Evolutionary conservation across 2,888 invertebrate species (phyloP).

Genomic region (Biston stratarius): DNA sequence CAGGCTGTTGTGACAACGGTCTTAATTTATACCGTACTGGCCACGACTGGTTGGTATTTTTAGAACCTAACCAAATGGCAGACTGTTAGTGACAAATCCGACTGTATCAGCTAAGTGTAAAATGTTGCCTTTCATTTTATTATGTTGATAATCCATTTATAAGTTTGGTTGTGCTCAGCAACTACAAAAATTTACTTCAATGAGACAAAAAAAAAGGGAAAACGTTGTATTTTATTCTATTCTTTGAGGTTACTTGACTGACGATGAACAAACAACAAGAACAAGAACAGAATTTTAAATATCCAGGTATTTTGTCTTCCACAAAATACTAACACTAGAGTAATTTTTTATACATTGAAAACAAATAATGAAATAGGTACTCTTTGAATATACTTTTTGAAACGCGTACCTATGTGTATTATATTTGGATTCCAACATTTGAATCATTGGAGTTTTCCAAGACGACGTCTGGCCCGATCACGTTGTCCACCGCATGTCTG

Average conservation of each 20-base stretch:
- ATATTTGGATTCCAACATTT: not conserved
- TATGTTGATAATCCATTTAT: not conserved
- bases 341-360: too few species aligned
- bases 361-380: too few species aligned
- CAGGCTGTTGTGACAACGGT: constrained; percentile 29
- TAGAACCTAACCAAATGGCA: constrained; percentile 41
- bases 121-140: not conserved
- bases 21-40: constrained; percentile 38
- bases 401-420: too few species aligned
- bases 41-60: constrained; percentile 35
- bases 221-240: too few species aligned
- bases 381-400: too few species aligned
- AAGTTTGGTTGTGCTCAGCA: not conserved
- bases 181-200: not conserved
- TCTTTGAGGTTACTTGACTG: too few species aligned
- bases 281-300: too few species aligned
- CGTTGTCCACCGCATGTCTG: constrained; percentile 53
- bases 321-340: too few species aligned
- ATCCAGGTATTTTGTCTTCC: too few species aligned
- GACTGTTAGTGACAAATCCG: not conserved
- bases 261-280: too few species aligned
- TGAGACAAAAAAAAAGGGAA: too few species aligned
- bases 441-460: constrained; percentile 47
- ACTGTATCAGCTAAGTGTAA: not conserved
- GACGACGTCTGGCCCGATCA: constrained; percentile 44